Evolutionary conservation across 2,888 invertebrate species (phyloP).

Genomic region (Octonoba sinensis): DNA sequence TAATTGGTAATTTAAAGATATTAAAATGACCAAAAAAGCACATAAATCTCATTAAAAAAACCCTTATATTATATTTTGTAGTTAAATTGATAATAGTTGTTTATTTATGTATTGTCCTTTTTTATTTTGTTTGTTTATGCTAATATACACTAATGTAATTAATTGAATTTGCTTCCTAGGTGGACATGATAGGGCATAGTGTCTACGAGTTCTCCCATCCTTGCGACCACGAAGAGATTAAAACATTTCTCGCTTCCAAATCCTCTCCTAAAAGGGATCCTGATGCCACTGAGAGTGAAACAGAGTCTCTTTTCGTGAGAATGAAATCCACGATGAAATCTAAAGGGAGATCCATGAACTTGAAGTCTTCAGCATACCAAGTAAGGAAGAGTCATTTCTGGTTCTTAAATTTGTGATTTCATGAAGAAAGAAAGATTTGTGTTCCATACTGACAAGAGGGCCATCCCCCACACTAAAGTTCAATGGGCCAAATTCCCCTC

Average conservation of each 20-base stretch:
- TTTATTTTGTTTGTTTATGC: no score
- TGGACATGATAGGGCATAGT: conserved; percentile 95
- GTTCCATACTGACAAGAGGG: no score
- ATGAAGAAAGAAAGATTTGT: no score
- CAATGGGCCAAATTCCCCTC: no score
- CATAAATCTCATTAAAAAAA: no score
- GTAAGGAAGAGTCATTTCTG: conserved; percentile 74
- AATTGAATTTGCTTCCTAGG: conserved; percentile 74
- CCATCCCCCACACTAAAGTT: no score
- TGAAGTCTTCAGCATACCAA: conserved; percentile 96
- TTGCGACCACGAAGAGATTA: conserved; percentile 93
- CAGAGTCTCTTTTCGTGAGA: conserved; percentile 81
- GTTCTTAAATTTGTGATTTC: neutral
- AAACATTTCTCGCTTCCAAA: conserved; percentile 74
- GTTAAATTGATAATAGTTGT: no score
- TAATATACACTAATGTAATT: no score
- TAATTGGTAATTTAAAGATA: no score
- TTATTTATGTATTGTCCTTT: no score
- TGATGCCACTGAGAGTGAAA: conserved; percentile 5
- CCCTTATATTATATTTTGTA: no score
- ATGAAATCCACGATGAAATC: conserved; percentile 94
- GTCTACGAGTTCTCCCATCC: conserved; percentile 95
- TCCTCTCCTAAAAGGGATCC: conserved; percentile 17
- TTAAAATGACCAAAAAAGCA: no score
- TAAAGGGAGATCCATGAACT: conserved; percentile 94